Conservation (phyloP, 2,888 invertebrate genomes). For the Atherix ibis region DNA sequence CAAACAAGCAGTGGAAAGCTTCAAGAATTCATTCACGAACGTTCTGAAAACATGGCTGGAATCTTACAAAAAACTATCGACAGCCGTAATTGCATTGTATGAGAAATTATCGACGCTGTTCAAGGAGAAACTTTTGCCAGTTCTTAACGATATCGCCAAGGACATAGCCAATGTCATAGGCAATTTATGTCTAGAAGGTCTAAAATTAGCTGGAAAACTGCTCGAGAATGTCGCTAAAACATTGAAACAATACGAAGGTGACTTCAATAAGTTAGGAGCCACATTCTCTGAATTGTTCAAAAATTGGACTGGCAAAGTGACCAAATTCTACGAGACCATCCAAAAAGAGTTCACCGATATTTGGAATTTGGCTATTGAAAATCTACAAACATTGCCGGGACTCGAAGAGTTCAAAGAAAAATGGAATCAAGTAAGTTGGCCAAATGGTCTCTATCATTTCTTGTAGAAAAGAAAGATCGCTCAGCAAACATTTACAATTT, state of each 20-base stretch:
- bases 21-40: conserved; percentile 23
- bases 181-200: conserved; percentile 18
- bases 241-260: conserved; percentile 23
- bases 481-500: too few species aligned
- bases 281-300: conserved; percentile 28
- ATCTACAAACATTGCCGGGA: conserved; percentile 37
- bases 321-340: conserved; percentile 31
- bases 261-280: conserved; percentile 27
- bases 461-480: too few species aligned
- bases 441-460: too few species aligned
- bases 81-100: conserved; percentile 23
- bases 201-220: conserved; percentile 14
- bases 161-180: conserved; percentile 16
- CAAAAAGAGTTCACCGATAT: conserved; percentile 18
- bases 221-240: conserved; percentile 15
- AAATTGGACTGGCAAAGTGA: conserved; percentile 30
- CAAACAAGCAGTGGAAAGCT: conserved; percentile 15
- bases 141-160: conserved; percentile 23
- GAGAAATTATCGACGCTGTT: conserved; percentile 30
- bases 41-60: conserved; percentile 26
- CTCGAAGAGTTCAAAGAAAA: conserved; percentile 18
- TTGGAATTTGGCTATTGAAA: conserved; percentile 27
- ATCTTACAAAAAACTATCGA: conserved; percentile 34
- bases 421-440: too few species aligned
- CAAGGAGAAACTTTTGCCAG: conserved; percentile 29